phyloP scores from a whole-genome alignment of 2,113 vertebrate genomes.

The Eublepharis macularius region DNA sequence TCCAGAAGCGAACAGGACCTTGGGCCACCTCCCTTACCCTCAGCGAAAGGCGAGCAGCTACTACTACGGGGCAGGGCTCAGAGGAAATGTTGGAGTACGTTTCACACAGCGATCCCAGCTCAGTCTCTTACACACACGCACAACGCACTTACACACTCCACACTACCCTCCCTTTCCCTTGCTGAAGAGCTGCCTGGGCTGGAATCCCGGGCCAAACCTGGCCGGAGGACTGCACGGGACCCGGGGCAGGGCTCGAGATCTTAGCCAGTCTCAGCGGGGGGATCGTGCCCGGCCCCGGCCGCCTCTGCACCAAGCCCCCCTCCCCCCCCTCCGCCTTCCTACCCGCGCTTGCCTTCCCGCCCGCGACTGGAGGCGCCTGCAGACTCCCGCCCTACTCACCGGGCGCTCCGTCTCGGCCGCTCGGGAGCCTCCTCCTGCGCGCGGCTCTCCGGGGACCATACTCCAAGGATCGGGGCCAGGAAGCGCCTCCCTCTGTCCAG shows the following conservation, averaged over 20 bases:
- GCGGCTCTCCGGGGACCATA: slow-evolving; percentile 6
- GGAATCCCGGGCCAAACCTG: too few species aligned
- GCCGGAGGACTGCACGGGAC: too few species aligned
- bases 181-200: too few species aligned
- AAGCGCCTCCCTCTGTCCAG: slow-evolving; percentile 21
- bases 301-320: too few species aligned
- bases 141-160: not conserved
- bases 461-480: slow-evolving; percentile 17
- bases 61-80: not conserved
- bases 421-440: not conserved
- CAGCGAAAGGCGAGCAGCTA: not conserved
- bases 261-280: too few species aligned
- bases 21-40: not conserved
- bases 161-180: too few species aligned
- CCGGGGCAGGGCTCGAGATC: too few species aligned
- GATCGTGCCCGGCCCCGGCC: too few species aligned
- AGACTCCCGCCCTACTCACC: slow-evolving; percentile 9
- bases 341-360: not conserved
- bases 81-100: too few species aligned
- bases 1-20: not conserved
- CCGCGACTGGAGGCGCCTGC: not conserved
- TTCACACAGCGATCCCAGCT: not conserved
- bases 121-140: not conserved
- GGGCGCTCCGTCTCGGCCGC: slow-evolving; percentile 10
- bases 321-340: too few species aligned